Percentiles rank a stretch among this genome's conserved stretches.
These are phyloP conservation scores for Drosophila sturtevanti DNA, from an alignment of 1,140 invertebrate species.

Conservation along the genomic window DNA sequence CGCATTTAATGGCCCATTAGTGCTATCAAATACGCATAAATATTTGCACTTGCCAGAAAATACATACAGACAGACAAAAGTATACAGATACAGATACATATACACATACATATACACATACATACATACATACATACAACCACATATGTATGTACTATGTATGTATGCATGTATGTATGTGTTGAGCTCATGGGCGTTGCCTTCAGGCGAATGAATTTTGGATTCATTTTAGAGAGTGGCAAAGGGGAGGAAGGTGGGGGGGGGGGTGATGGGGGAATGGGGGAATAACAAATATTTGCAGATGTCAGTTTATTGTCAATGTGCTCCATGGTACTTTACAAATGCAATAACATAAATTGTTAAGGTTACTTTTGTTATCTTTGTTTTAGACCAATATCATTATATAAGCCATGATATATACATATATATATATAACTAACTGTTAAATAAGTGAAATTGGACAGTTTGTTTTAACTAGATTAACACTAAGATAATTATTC, in stretches of 20 bases:
- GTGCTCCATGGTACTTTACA: slow-evolving; percentile 32
- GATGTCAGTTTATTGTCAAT: slow-evolving; percentile 52
- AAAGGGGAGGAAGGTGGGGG: too few relatives aligned
- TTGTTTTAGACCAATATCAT: slow-evolving; percentile 8
- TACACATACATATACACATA: neutral
- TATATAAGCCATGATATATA: neutral
- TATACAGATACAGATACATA: slow-evolving; percentile 18
- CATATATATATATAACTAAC: too few relatives aligned
- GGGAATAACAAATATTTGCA: slow-evolving; percentile 49
- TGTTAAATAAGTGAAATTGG: neutral
- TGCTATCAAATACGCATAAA: slow-evolving; percentile 81
- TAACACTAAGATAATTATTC: too few relatives aligned
- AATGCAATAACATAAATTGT: slow-evolving; percentile 52
- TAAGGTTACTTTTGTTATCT: neutral
- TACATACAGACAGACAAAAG: slow-evolving; percentile 35
- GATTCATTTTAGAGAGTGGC: too few relatives aligned
- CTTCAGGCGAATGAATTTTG: neutral
- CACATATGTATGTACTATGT: too few relatives aligned
- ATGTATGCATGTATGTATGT: too few relatives aligned
- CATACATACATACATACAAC: slow-evolving; percentile 10
- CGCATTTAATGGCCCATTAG: slow-evolving; percentile 80
- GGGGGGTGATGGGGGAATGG: neutral
- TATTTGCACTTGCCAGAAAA: slow-evolving; percentile 73
- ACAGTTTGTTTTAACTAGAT: neutral
- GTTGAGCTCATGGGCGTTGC: slow-evolving; percentile 6